Base-by-base conservation (phyloP, 2,113 vertebrate species). In the Salvelinus namaycush region DNA sequence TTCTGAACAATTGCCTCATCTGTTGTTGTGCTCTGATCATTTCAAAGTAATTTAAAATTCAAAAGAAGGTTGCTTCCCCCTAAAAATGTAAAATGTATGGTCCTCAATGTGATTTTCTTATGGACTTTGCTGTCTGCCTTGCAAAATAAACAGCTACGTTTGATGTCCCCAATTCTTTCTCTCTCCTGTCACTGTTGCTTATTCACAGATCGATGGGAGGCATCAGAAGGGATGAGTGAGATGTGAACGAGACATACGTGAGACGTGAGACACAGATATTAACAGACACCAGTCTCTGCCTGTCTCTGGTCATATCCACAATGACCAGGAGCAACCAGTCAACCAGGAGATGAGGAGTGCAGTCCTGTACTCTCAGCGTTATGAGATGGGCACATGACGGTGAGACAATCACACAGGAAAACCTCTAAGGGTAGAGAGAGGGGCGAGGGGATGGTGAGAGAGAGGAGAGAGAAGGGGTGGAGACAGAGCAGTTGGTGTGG, bases 11-110 rank as follows among this genome's bases (percentile, higher is more conserved):
- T 81, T 79, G 76, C 78, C 81, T 80, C 81, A 86, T 74, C 76
- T 39, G 79, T 81, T 49, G 67, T 70, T 83, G 76, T 72, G 69
- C 81, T 83, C 83, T 68, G 48, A 83, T 80, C 64, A 83, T 88
- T 81, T 87, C 88, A 90, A 89, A 91, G 90, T 91, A 87, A 89
- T 86, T 80, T 85, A 87, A 88, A 92, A 84, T 91, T 88, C 87
- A 85, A 88, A 90, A 91, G 87, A 86, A 76, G 87, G 79, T 87
- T 85, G 83, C 89, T 88, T 87, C 81, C 82, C 85, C 85, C 81
- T 83, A 90, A 88, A 76, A 90, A 90, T 88, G 89, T 86, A 87
- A 78, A 82, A 81, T 83, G 73, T 74, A 82, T 88, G 84, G 83
- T 85, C 72, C 72, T 91, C 90, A 89, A 82, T 69, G 48, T 75